Base-by-base conservation (phyloP, 2,113 vertebrate species). In the Amblyopsis rosae region DNA sequence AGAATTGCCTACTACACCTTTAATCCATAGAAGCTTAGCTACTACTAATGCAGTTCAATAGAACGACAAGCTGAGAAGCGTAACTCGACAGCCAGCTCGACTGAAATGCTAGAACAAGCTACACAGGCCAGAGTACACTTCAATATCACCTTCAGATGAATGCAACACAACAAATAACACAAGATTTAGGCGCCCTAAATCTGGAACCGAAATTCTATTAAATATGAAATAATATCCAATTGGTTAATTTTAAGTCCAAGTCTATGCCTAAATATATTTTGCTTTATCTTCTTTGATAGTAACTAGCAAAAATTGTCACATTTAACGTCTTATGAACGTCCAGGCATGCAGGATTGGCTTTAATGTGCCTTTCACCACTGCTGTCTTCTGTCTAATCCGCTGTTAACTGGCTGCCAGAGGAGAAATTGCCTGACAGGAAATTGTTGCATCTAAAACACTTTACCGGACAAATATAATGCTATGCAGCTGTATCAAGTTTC, bases 381-480 rank as follows among this genome's bases (percentile, higher is more conserved):
- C 55, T 55, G 63, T 75, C 75, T 61, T 75, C 26, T 0, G 55
- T 75, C 59, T 85, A 84, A 89, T 86, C 82, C 80, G 66, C 16
- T 3, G 6, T 56, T 67, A 64, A 51, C 66, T n/a, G 26, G 66
- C 71, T 63, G 33, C 66, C 47, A 57, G 1, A 17, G 56, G 59
- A 1, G 19, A 65, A 1, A 54, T 10, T 26, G 46, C 54, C 55
- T 16, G 59, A 67, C 59, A 55, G 41, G 47, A 61, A n/a, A 64
- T 26, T 35, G 62, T 45, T 47, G 16, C 16, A 59, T 67, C 70
- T 55, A 59, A 68, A 67, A 50, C n/a, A 12, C 57, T 19, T 41
- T 12, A 3, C n/a, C 33, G 17, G 15, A 4, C 46, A 32, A 33
- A 0, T 51, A 35, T 41, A 59, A 69, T 9, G 54, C 32, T 48